Base-by-base conservation (phyloP, 2,888 invertebrate species). In the Rhamphomyia laevipes region DNA sequence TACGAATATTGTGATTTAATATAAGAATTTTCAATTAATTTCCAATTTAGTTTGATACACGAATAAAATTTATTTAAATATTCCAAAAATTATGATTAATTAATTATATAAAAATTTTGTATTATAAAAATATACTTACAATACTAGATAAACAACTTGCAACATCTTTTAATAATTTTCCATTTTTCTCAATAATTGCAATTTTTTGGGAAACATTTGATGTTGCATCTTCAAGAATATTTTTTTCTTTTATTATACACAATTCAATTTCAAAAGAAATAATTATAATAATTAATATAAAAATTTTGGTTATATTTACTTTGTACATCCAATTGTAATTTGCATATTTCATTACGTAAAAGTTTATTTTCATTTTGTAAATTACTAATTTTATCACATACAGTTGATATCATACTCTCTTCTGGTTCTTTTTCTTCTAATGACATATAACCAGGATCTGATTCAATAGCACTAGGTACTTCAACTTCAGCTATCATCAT, bases 351-450 rank as follows among this genome's bases (percentile, higher is more conserved):
- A 9, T 41, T 31, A 35, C 46, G 48, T 6, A 51, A 31, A 13
- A 18, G 4, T 12, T 45, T 15, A 31, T 51, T 48, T 43, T 53
- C 51, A 5, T 45, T 12, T 23, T 43, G n/a, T 5, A 53, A 41
- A 23, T 33, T 27, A 13, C 37, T 35, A 11, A 51, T 40, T n/a
- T 30, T 16, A 12, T 10, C 16, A 15, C 27, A 30, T 4, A 53
- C 33, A 7, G 46, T 44, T 3, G 35, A 18, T 10, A 53, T 38
- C 4, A 53, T 50, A 10, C 13, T 33, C 16, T n/a, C 17, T 18
- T 53, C 53, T 1, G 50, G 45, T 23, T 51, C 50, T 31, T 45
- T 23, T 18, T 51, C 50, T 21, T 51, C 51, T 21, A 43, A 50
- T n/a, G 53, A 48, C 13, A 37, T 42, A 21, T 51, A 51, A 5